These are phyloP conservation scores for Lacerta bilineata DNA, from an alignment of 2,797 vertebrate species.

Conservation along the genomic window DNA sequence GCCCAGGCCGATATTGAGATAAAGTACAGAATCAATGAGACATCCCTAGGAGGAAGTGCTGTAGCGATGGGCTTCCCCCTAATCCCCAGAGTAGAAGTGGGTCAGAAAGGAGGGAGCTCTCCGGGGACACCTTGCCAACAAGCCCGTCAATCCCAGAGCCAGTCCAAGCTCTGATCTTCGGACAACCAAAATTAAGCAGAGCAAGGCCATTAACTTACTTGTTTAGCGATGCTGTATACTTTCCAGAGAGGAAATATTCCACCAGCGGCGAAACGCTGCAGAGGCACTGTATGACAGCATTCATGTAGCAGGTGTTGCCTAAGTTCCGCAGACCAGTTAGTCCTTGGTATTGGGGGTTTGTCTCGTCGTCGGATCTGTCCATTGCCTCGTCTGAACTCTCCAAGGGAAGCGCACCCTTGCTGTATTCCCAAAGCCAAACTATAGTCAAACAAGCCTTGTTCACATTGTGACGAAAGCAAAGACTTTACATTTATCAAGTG, in stretches of 20 bases:
- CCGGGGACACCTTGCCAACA: too few species aligned
- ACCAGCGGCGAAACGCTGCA: slow-evolving; percentile 83
- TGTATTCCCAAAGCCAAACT: neutral
- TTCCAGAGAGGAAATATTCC: slow-evolving; percentile 85
- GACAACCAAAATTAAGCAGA: too few species aligned
- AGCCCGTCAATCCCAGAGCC: too few species aligned
- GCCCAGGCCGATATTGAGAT: neutral
- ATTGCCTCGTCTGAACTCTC: slow-evolving; percentile 25
- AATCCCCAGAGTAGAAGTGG: neutral
- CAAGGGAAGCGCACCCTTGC: slow-evolving; percentile 21
- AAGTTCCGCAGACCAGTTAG: slow-evolving; percentile 87
- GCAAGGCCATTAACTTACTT: slow-evolving; percentile 72
- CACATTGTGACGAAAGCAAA: neutral
- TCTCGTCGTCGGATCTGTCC: neutral
- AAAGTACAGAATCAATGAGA: neutral
- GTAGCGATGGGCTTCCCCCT: neutral
- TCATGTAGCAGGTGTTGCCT: slow-evolving; percentile 91
- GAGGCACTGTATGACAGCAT: slow-evolving; percentile 87
- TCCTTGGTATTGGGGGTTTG: slow-evolving; percentile 66
- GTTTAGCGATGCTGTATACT: slow-evolving; percentile 76
- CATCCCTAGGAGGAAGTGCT: neutral
- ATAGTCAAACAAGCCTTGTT: neutral
- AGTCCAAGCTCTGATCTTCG: neutral
- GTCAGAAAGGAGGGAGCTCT: too few species aligned
- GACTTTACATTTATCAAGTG: neutral